Percentiles rank a stretch among this genome's conserved stretches.
phyloP scores from a whole-genome alignment of 2,888 invertebrate genomes.

The Anticlea derivata region DNA sequence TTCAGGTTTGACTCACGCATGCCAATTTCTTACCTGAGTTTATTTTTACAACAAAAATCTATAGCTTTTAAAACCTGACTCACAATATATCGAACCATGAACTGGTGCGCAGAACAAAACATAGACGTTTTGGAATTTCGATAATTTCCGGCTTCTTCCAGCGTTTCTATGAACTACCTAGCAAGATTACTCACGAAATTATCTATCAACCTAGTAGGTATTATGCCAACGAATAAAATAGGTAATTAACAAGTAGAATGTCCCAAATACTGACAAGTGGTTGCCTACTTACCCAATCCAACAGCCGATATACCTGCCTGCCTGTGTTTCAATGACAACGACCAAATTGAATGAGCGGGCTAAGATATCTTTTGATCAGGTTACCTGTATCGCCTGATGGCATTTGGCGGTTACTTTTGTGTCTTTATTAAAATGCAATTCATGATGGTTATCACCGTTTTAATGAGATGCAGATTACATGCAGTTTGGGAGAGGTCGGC shows the following conservation, averaged over 20 bases:
- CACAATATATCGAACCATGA: slow-evolving; percentile 37
- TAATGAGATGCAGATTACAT: slow-evolving; percentile 31
- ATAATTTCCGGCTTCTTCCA: slow-evolving; percentile 5
- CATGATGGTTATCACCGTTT: slow-evolving; percentile 4
- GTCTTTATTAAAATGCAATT: slow-evolving; percentile 2
- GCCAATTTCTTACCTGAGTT: slow-evolving; percentile 69
- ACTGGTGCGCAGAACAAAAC: slow-evolving; percentile 19
- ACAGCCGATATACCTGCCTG: no score
- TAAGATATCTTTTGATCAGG: slow-evolving; percentile 11
- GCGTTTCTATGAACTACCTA: neutral
- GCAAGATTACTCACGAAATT: neutral
- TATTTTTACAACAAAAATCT: slow-evolving; percentile 66
- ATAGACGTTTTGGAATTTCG: slow-evolving; percentile 25
- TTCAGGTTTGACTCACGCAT: slow-evolving; percentile 61
- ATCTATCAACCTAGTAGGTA: no score
- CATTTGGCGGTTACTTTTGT: neutral
- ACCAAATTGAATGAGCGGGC: neutral
- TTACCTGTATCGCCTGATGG: neutral
- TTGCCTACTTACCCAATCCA: neutral
- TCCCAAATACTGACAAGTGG: neutral
- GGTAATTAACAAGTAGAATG: neutral
- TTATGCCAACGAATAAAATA: neutral
- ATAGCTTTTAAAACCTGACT: slow-evolving; percentile 40
- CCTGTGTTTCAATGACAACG: slow-evolving; percentile 7
- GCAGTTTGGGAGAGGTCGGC: slow-evolving; percentile 26